Evolutionary conservation across 2,113 vertebrate species (phyloP), one percentile per base, ranked within the genome.

Genomic region (Speoplatyrhinus poulsoni): DNA sequence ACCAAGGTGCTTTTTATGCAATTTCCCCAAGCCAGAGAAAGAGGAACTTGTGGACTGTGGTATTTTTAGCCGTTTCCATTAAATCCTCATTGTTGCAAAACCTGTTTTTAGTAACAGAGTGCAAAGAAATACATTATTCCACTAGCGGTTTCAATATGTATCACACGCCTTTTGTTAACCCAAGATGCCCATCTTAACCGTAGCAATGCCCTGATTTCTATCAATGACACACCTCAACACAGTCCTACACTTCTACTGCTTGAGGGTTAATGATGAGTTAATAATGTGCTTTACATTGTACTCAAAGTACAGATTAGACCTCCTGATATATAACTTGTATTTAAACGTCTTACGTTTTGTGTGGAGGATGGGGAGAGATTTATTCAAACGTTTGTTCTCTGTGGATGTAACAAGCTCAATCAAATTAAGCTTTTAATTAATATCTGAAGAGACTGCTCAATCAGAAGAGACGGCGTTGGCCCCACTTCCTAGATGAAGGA

Each of bases 11-110:
- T 33, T 48, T 82, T 66, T 36, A 68, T 19, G 15, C 0, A 58
- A 71, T 65, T 86, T 85, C 81, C 72, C 63, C 57, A 70, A 62
- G 2, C 57, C 3, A 17, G 26, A 63, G 52, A 83, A 88, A 61
- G 49, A 62, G 70, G 82, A 85, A 87, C 79, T 81, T 46, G 41
- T 11, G 56, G 0, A 4, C 46, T 17, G 8, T 12, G 19, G 53
- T 9, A 19, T 36, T 9, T 26, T 67, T 32, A 63, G 69, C 59
- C n/a, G 72, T 80, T 87, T 87, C 82, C 68, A 63, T 67, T 47
- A 54, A 56, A 50, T 41, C 36, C 36, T 41, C 5, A 7, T 41
- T 41, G 5, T 41, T 41, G 36, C 49, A 10, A 50, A 50, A 50
- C 49, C 10, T 11, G 13, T 11, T 50, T 50, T 50, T 50, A 26